phyloP scores from a whole-genome alignment of 2,797 vertebrate genomes.

The Odontamblyopus rebecca region DNA sequence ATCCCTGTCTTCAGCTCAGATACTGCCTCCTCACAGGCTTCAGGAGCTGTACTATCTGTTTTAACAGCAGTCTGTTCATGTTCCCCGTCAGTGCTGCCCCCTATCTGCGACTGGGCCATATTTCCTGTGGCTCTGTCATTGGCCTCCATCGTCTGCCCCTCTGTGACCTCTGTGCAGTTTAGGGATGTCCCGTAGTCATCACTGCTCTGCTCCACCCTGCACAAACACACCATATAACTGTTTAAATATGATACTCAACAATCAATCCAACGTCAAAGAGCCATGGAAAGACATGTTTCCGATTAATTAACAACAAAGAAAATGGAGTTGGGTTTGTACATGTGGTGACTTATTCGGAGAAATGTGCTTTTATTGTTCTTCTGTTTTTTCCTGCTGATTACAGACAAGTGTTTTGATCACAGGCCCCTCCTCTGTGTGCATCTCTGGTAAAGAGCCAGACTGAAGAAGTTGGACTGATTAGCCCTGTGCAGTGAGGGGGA shows the following conservation, averaged over 20 bases:
- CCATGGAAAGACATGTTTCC: neutral
- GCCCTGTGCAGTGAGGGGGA: slow-evolving; percentile 20
- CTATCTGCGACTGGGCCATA: slow-evolving; percentile 76
- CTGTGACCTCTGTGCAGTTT: slow-evolving; percentile 62
- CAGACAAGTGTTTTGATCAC: slow-evolving; percentile 9
- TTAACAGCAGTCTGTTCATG: slow-evolving; percentile 68
- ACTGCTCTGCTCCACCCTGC: slow-evolving; percentile 52
- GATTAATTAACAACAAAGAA: neutral
- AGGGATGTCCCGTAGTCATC: slow-evolving; percentile 56
- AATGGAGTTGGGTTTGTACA: neutral
- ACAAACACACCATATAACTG: slow-evolving; percentile 34
- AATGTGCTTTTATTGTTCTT: slow-evolving; percentile 4
- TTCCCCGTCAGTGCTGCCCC: slow-evolving; percentile 53
- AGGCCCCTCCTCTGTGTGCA: slow-evolving; percentile 11
- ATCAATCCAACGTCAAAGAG: neutral
- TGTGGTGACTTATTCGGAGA: neutral
- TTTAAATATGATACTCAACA: neutral
- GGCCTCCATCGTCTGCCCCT: slow-evolving; percentile 80
- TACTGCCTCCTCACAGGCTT: slow-evolving; percentile 83
- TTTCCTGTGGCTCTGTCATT: slow-evolving; percentile 80
- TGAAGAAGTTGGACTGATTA: slow-evolving; percentile 42
- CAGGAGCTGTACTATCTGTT: slow-evolving; percentile 82
- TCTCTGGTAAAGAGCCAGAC: slow-evolving; percentile 13
- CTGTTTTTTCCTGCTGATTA: slow-evolving; percentile 26
- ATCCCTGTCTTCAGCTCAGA: slow-evolving; percentile 84